These are phyloP conservation scores for Pseudomyrmex cubaensis DNA, from an alignment of 1,140 invertebrate species.

Conservation along the genomic window DNA sequence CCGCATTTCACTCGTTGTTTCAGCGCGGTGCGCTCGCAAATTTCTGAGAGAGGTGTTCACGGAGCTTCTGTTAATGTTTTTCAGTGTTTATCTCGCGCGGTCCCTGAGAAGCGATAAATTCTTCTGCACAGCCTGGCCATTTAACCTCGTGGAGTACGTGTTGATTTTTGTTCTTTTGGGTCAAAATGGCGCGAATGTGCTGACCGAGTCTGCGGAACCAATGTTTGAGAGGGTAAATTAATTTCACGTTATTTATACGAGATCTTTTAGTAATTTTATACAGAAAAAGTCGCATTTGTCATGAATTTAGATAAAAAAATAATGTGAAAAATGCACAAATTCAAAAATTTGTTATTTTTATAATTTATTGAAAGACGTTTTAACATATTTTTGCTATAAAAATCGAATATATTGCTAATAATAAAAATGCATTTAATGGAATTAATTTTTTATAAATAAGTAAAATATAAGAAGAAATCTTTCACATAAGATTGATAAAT, in stretches of 20 bases:
- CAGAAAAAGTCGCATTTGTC: background rate
- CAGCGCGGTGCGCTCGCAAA: conserved; percentile 6
- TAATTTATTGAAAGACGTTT: too few relatives aligned
- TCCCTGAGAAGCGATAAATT: conserved; percentile 73
- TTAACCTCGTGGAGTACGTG: conserved; percentile 77
- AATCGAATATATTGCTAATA: too few relatives aligned
- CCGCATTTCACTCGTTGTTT: conserved; percentile 26
- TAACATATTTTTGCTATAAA: background rate
- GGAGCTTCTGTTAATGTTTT: conserved; percentile 53
- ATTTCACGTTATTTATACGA: conserved; percentile 7
- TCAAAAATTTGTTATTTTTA: too few relatives aligned
- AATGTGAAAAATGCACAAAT: background rate
- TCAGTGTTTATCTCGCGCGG: conserved; percentile 77
- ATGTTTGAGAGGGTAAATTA: conserved; percentile 51
- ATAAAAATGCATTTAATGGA: too few relatives aligned
- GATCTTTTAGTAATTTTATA: background rate
- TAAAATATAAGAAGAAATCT: too few relatives aligned
- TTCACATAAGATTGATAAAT: background rate
- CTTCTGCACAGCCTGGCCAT: conserved; percentile 79
- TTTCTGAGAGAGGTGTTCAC: conserved; percentile 26
- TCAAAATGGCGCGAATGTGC: conserved; percentile 37
- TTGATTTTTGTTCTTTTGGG: conserved; percentile 75
- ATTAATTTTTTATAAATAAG: background rate
- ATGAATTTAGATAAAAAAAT: background rate
- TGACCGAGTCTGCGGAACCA: background rate